phyloP scores from a whole-genome alignment of 2,888 invertebrate species.

The Drosophila niveifrons region DNA sequence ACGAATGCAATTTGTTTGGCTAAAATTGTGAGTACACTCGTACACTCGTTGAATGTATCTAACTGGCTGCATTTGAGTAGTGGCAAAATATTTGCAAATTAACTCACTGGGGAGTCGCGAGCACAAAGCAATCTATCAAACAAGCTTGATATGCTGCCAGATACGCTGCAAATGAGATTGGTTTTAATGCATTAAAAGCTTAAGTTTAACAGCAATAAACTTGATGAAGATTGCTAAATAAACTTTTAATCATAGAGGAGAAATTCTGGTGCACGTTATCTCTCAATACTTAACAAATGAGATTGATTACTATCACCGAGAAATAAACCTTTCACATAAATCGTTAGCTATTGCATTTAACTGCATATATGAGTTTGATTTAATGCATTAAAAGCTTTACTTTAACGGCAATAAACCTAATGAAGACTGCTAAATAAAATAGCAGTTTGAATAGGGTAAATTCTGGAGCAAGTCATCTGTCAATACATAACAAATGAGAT shows the following conservation, averaged over 20 bases:
- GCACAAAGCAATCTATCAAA: neutral
- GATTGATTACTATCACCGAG: neutral
- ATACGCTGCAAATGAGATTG: constrained; percentile 6
- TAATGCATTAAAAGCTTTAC: neutral
- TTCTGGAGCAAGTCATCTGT: neutral
- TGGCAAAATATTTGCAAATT: constrained; percentile 76
- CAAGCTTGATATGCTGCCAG: neutral
- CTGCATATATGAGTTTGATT: neutral
- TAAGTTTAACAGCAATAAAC: neutral
- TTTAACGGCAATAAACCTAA: neutral
- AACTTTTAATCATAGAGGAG: neutral
- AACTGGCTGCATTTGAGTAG: constrained; percentile 34
- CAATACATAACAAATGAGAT: neutral
- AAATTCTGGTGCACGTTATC: neutral
- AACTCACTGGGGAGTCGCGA: constrained; percentile 65
- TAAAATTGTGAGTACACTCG: constrained; percentile 33
- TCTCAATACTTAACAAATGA: neutral
- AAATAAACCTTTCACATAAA: neutral
- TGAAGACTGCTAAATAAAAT: neutral
- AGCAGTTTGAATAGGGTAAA: neutral
- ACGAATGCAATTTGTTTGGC: constrained; percentile 61
- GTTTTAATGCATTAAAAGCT: no score
- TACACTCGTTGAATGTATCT: constrained; percentile 11
- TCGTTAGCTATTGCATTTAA: neutral
- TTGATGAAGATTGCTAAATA: neutral